phyloP scores from a whole-genome alignment of 2,888 invertebrate genomes.

The Lepidonotus clava region DNA sequence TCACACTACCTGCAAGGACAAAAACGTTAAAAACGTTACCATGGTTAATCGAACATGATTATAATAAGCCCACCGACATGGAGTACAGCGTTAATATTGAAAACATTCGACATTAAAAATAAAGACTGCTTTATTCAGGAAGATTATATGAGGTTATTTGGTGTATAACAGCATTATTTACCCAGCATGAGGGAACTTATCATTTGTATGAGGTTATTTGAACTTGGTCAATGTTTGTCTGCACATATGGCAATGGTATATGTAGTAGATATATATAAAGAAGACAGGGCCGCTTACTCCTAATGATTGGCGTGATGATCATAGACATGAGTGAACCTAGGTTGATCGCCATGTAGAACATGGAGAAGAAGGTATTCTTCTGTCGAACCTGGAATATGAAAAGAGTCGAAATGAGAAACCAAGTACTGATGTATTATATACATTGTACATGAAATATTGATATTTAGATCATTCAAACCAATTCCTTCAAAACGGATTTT shows the following conservation, averaged over 20 bases:
- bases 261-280: not conserved
- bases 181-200: not conserved
- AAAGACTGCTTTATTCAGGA: not conserved
- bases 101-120: not conserved
- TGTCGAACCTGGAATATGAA: constrained; percentile 79
- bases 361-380: constrained; percentile 91
- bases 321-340: constrained; percentile 89
- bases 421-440: no score
- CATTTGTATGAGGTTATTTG: not conserved
- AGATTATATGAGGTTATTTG: not conserved
- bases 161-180: not conserved
- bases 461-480: no score
- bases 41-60: no score
- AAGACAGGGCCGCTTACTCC: constrained; percentile 49
- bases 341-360: constrained; percentile 96
- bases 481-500: no score
- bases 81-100: no score
- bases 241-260: not conserved
- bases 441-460: no score
- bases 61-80: no score
- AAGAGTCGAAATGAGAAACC: no score
- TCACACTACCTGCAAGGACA: constrained; percentile 73
- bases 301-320: constrained; percentile 59
- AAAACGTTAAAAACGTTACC: not conserved
- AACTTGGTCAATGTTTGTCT: not conserved